Evolutionary conservation across 2,797 vertebrate species (phyloP).

Genomic region (Tangara arthus): DNA sequence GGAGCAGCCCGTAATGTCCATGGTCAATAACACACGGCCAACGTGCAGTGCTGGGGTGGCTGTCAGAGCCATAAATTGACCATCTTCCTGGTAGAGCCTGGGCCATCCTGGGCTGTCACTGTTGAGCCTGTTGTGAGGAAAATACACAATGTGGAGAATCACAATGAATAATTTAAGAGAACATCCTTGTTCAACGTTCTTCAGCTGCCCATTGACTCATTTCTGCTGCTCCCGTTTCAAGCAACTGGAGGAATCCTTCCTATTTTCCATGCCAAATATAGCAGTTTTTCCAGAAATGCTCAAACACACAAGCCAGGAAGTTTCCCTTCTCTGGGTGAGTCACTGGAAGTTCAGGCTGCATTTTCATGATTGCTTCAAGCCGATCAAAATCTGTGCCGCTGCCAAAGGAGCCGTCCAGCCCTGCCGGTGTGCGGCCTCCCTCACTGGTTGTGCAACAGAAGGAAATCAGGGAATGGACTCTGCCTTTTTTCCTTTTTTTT

Average conservation of each 20-base stretch:
- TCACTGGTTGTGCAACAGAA: neutral
- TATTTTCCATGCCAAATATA: slow-evolving; percentile 68
- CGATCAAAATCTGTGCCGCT: neutral
- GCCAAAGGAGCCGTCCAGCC: slow-evolving; percentile 34
- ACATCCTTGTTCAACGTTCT: neutral
- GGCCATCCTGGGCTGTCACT: neutral
- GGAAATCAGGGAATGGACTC: neutral
- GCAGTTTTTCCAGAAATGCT: slow-evolving; percentile 66
- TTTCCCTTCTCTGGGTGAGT: slow-evolving; percentile 56
- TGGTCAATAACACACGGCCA: neutral
- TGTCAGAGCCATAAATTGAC: neutral
- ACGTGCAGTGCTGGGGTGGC: neutral
- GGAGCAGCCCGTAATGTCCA: neutral
- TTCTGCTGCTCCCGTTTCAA: slow-evolving; percentile 39
- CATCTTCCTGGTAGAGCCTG: neutral
- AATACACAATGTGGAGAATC: neutral
- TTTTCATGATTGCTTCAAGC: slow-evolving; percentile 40
- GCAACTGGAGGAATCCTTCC: slow-evolving; percentile 45
- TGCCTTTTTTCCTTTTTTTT: neutral
- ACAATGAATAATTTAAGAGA: slow-evolving; percentile 22
- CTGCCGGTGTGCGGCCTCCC: neutral
- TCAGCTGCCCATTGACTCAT: slow-evolving; percentile 45
- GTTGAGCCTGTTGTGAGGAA: neutral
- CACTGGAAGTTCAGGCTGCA: slow-evolving; percentile 66
- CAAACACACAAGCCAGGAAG: slow-evolving; percentile 51